Percentiles rank a stretch among this genome's conserved stretches.
phyloP scores from a whole-genome alignment of 2,888 invertebrate genomes.

The Synanthedon vespiformis region DNA sequence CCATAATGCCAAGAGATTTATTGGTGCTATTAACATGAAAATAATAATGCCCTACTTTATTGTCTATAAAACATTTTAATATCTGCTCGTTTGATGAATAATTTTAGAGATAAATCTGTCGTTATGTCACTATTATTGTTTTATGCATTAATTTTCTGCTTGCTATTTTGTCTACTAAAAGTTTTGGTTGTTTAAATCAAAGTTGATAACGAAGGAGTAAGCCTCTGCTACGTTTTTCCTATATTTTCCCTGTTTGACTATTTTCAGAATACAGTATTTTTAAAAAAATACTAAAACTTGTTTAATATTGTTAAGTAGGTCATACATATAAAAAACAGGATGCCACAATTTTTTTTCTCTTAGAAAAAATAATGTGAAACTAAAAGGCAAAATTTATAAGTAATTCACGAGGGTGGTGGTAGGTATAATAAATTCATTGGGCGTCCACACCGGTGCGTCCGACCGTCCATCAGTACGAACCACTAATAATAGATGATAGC shows the following conservation, averaged over 20 bases:
- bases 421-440: conserved; percentile 23
- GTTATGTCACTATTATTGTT: conserved; percentile 3
- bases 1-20: conserved; percentile 43
- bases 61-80: conserved; percentile 59
- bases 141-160: conserved; percentile 9
- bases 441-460: conserved; percentile 1
- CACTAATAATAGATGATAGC: conserved; percentile 37
- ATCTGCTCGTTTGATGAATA: conserved; percentile 51
- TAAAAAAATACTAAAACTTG: too few species aligned
- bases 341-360: too few species aligned
- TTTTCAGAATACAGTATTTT: too few species aligned
- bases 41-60: conserved; percentile 60
- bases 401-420: conserved; percentile 22
- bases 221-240: too few species aligned
- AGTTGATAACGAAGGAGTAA: too few species aligned
- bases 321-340: too few species aligned
- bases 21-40: conserved; percentile 56
- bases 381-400: conserved; percentile 24
- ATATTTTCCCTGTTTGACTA: too few species aligned
- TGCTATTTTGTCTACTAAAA: neutral
- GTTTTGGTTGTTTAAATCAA: too few species aligned
- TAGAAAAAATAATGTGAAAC: conserved; percentile 1
- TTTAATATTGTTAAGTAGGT: too few species aligned
- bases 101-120: conserved; percentile 32
- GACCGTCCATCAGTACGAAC: conserved; percentile 7